Conservation (phyloP, 1,140 invertebrate species). For the Galleria mellonella region DNA sequence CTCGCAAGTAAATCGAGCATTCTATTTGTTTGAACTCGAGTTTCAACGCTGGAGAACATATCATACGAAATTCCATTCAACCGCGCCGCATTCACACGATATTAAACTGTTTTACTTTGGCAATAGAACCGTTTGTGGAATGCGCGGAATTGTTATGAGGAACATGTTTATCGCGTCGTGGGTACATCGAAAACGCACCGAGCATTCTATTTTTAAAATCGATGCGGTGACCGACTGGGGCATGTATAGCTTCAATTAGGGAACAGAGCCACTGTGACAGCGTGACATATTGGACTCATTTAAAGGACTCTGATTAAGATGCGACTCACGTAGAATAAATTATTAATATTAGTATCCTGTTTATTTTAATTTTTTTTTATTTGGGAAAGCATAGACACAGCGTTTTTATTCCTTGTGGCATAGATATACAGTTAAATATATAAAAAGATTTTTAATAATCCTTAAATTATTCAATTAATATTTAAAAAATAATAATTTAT, state of each 20-base stretch:
- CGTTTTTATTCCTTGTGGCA: no score
- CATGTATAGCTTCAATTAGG: constrained; percentile 50
- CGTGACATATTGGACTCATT: constrained; percentile 5
- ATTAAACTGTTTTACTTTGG: constrained; percentile 23
- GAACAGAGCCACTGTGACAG: constrained; percentile 17
- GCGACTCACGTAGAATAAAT: neutral
- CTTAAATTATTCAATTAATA: no score
- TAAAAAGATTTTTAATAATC: no score
- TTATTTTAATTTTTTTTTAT: neutral
- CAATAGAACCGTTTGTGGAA: constrained; percentile 13
- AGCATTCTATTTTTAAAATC: constrained; percentile 63
- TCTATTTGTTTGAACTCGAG: constrained; percentile 41
- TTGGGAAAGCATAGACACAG: no score
- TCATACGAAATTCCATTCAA: constrained; percentile 50
- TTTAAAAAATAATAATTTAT: no score
- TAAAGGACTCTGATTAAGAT: neutral
- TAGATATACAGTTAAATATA: no score
- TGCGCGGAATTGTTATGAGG: constrained; percentile 17
- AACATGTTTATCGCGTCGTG: constrained; percentile 33
- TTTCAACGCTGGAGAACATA: constrained; percentile 35
- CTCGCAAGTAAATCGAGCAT: constrained; percentile 33
- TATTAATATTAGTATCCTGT: neutral
- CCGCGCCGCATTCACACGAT: constrained; percentile 20
- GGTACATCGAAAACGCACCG: constrained; percentile 50
- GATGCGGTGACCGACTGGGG: constrained; percentile 58